phyloP scores from a whole-genome alignment of 1,140 invertebrate species.

The Eubasilissa regina region DNA sequence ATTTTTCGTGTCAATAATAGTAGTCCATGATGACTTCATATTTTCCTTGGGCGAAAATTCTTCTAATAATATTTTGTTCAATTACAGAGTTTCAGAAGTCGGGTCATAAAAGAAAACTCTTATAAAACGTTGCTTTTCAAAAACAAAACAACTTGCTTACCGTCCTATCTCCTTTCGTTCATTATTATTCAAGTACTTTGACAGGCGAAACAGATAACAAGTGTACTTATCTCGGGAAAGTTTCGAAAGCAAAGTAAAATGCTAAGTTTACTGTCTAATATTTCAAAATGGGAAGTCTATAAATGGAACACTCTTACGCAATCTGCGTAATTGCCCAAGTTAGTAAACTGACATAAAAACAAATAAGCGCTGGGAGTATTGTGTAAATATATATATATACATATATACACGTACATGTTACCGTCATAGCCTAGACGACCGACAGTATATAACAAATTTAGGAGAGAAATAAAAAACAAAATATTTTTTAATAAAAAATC shows the following conservation, averaged over 20 bases:
- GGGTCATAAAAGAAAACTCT: constrained; percentile 41
- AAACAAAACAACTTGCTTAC: constrained; percentile 45
- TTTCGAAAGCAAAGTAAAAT: constrained; percentile 49
- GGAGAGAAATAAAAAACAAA: no score
- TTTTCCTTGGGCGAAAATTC: constrained; percentile 9
- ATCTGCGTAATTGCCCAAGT: constrained; percentile 59
- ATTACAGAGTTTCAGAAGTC: constrained; percentile 36
- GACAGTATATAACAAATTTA: no score
- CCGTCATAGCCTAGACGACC: no score
- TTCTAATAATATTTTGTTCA: constrained; percentile 31
- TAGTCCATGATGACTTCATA: constrained; percentile 10
- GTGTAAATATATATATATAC: no score
- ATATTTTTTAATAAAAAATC: no score
- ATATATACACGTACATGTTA: no score
- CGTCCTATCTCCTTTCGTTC: constrained; percentile 28
- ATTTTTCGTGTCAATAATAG: no score
- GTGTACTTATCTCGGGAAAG: constrained; percentile 46
- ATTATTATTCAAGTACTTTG: constrained; percentile 48
- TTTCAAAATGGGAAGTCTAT: constrained; percentile 53
- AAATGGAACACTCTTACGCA: constrained; percentile 58
- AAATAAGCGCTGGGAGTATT: constrained; percentile 50
- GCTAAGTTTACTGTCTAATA: constrained; percentile 51
- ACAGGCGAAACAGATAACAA: constrained; percentile 44
- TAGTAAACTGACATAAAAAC: constrained; percentile 60
- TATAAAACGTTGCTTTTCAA: constrained; percentile 43